phyloP scores from a whole-genome alignment of 2,113 vertebrate species.

The Crypturellus undulatus region DNA sequence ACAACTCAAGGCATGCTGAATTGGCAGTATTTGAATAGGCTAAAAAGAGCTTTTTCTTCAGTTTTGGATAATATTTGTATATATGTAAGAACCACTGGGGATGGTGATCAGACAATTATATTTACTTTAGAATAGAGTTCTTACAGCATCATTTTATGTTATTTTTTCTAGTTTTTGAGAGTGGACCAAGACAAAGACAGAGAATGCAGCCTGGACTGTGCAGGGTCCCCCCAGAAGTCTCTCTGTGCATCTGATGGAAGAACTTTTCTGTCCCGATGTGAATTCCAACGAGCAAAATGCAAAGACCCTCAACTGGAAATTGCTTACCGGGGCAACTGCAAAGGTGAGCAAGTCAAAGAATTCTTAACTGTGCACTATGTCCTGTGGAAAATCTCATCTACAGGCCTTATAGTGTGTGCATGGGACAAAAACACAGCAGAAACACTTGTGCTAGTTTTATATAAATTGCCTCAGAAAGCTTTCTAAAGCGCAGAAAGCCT shows the following conservation, averaged over 20 bases:
- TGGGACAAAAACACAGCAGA: not conserved
- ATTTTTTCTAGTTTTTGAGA: constrained; percentile 86
- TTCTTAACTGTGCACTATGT: not conserved
- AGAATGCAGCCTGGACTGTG: constrained; percentile 92
- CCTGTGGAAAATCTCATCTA: not conserved
- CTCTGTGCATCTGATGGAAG: constrained; percentile 95
- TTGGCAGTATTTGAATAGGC: not conserved
- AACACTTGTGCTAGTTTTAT: not conserved
- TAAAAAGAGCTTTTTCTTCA: not conserved
- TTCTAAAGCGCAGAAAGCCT: not conserved
- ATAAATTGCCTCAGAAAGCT: not conserved
- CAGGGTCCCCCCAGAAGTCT: constrained; percentile 86
- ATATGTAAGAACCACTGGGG: not conserved
- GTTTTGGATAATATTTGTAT: not conserved
- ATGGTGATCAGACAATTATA: not conserved
- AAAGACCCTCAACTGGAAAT: constrained; percentile 95
- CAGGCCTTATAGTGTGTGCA: not conserved
- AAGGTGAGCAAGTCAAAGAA: constrained; percentile 82
- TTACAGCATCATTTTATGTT: not conserved
- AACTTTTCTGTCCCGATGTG: constrained; percentile 95
- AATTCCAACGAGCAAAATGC: constrained; percentile 96
- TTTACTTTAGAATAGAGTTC: not conserved
- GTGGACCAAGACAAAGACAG: constrained; percentile 94
- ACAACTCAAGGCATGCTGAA: not conserved
- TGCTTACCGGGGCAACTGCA: constrained; percentile 90